Base-by-base conservation (phyloP, 1,140 invertebrate genomes). In the Archivesica marissinica region DNA sequence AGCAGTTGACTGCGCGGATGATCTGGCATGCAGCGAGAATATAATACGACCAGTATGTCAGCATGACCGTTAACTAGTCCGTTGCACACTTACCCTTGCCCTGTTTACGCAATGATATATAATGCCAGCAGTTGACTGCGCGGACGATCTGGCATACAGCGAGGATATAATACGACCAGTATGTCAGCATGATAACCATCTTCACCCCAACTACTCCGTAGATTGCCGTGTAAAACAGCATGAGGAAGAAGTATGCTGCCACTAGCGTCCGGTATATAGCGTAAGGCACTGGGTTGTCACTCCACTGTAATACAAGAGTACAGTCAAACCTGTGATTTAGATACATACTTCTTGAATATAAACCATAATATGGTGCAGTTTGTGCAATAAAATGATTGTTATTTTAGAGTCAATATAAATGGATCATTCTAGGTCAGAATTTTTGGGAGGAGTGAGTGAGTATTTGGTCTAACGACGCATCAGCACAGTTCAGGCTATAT, bases 11-110 rank as follows among this genome's bases (percentile, higher is more conserved):
- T 20, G 88, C 86, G 0, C 88, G 87, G 47, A 91, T 38, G 25
- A 89, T 87, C 59, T 89, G 89, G 61, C 90, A 78, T 20, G 86
- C 70, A 3, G 88, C 88, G 2, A 92, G 83, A 9, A 86, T 75
- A 70, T 87, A 90, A 85, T 87, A 90, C n/a, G 89, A 89, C 91
- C 91, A 92, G 82, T 92, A 92, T 0, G 91, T 92, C 25, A 92
- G 86, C 90, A 91, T 91, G 54, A 92, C 91, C 47, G n/a, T n/a
- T n/a, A n/a, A n/a, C n/a, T n/a, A n/a, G n/a, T n/a, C n/a, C n/a
- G n/a, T n/a, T n/a, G n/a, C 23, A 41, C 15, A 23, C 41, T 54
- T 70, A 89, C 86, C 89, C 74, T 86, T 66, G 2, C 78, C 70
- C 54, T 84, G 6, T 64, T 79, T 86, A 72, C 70, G 79, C 11